Evolutionary conservation across 2,113 vertebrate species (phyloP), one percentile per base, ranked within the genome.

Genomic region (Bufo bufo): DNA sequence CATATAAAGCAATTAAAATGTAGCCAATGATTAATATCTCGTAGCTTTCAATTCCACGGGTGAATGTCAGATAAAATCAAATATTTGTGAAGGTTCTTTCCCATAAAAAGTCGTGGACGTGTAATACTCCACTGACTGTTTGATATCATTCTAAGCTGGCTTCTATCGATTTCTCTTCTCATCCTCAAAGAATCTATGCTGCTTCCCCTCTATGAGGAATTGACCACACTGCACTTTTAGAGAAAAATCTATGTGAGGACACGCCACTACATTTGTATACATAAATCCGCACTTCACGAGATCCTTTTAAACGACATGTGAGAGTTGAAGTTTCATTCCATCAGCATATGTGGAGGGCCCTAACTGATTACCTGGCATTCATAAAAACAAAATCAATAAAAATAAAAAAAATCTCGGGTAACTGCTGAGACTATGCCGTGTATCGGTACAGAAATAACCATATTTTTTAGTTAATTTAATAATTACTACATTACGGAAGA

Each of bases 211-310:
- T 75, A 45, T 74, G 83, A 85, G 50, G 66, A 74, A 85, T 85
- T 75, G 69, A 85, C 83, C 83, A 58, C 69, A 16, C 69, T 59
- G 69, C 50, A 23, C 83, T 75, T 85, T 59, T 71, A 58, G 83
- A 85, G 69, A 59, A 84, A 85, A 85, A 75, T 85, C 83, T 85
- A 75, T 85, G 23, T 19, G 13, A 74, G 83, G 83, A 85, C 83
- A 85, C 17, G 50, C 43, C 52, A 17, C 50, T 85, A 85, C 52
- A 85, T 85, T 74, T 74, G 69, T 59, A 75, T 85, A 54, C 49
- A 85, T 59, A 85, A 74, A 85, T 54, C 52, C 49, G 47, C 52
- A 13, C 52, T 43, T 83, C 49, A 6, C 14, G 45, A 45, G 66
- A 74, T 59, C 69, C 52, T 74, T 75, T 59, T 4, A 85, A 17